Conservation (phyloP, 2,888 invertebrate species). For the Clivina fossor region DNA sequence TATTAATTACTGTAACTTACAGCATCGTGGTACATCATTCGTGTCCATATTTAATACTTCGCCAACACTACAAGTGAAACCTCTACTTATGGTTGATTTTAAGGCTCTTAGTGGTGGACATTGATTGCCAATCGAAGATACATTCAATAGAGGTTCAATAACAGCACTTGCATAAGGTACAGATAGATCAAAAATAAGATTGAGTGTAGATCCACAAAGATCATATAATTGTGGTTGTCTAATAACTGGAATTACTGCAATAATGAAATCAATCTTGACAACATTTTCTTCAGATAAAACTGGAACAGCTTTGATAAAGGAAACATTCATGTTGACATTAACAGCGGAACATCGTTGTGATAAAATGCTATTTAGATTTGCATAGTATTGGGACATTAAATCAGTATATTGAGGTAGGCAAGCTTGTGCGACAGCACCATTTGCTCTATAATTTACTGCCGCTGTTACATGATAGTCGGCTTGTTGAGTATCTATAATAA, state of each 20-base stretch:
- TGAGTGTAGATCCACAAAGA: slow-evolving; percentile 90
- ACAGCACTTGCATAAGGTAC: slow-evolving; percentile 90
- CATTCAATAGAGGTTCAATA: slow-evolving; percentile 85
- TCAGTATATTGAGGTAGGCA: slow-evolving; percentile 87
- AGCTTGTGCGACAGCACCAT: slow-evolving; percentile 82
- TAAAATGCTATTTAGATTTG: slow-evolving; percentile 75
- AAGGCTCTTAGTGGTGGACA: slow-evolving; percentile 89
- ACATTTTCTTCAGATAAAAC: slow-evolving; percentile 81
- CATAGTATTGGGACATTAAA: slow-evolving; percentile 76
- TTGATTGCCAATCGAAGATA: slow-evolving; percentile 86
- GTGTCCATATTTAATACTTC: slow-evolving; percentile 94
- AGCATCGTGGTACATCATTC: slow-evolving; percentile 87
- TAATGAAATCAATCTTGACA: slow-evolving; percentile 84
- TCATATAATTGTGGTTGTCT: slow-evolving; percentile 91
- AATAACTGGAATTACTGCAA: slow-evolving; percentile 84
- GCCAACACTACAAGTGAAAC: slow-evolving; percentile 91
- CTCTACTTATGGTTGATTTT: slow-evolving; percentile 79
- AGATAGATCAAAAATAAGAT: slow-evolving; percentile 89
- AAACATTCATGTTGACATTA: slow-evolving; percentile 92
- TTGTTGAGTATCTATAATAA: slow-evolving; percentile 77
- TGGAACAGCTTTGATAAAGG: slow-evolving; percentile 82
- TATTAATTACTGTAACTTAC: slow-evolving; percentile 60
- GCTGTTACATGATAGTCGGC: slow-evolving; percentile 92
- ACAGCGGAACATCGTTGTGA: slow-evolving; percentile 93
- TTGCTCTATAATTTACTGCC: slow-evolving; percentile 82